Conservation (phyloP, 2,797 vertebrate genomes). For the Gymnoscopelus microlampas region DNA sequence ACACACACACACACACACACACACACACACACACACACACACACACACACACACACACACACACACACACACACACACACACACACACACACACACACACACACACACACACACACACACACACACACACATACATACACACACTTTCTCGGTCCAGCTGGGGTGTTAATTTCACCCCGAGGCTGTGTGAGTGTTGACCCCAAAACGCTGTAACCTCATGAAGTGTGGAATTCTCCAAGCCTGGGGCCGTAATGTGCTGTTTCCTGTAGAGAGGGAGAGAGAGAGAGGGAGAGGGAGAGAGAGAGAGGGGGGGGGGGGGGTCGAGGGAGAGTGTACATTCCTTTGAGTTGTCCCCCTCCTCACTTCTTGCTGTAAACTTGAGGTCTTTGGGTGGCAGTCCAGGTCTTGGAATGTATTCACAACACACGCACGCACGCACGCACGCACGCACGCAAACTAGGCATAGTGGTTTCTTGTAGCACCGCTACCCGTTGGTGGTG, state of each 20-base stretch:
- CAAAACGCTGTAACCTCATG: conserved; percentile 77
- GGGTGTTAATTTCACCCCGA: conserved; percentile 82
- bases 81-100: background rate
- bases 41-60: conserved; percentile 11
- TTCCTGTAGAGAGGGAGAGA: conserved; percentile 66
- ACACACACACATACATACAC: conserved; percentile 16
- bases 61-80: conserved; percentile 34
- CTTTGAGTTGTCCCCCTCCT: conserved; percentile 71
- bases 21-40: background rate
- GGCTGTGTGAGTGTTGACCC: conserved; percentile 78
- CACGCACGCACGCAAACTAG: background rate
- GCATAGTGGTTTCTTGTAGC: background rate
- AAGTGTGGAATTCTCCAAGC: conserved; percentile 79
- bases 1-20: background rate
- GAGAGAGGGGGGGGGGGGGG: conserved; percentile 41
- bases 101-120: background rate
- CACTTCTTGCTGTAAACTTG: conserved; percentile 57
- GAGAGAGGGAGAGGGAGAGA: background rate
- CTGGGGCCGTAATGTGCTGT: conserved; percentile 75
- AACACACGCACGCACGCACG: conserved; percentile 16
- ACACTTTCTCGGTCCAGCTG: conserved; percentile 75
- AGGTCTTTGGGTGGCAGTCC: conserved; percentile 69
- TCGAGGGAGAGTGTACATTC: conserved; percentile 56
- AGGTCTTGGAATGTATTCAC: conserved; percentile 49
- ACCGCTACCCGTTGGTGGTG: background rate